Evolutionary conservation across 2,797 vertebrate species (phyloP), one percentile per base, ranked within the genome.

Genomic region (Rhyacichthys aspro): DNA sequence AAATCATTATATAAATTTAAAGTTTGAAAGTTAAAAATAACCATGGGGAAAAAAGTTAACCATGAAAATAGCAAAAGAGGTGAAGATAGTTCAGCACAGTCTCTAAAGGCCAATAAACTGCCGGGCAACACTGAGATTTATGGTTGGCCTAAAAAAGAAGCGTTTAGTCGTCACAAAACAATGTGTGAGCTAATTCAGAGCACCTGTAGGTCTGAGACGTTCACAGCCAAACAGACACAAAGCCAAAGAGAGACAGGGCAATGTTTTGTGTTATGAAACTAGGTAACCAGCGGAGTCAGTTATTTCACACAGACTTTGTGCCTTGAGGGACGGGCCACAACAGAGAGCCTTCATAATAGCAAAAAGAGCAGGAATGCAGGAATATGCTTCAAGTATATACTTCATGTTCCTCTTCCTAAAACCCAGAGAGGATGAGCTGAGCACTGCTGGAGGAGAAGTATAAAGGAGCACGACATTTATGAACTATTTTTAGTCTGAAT

Each of bases 81-180:
- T 43, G 18, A 54, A 71, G 70, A 82, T 52, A 69, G 62, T 73
- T 66, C 45, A 77, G 61, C 57, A 11, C 38, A 63, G 50, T 49
- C 68, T 55, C 52, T 0, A 38, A 64, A 9, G 69, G 60, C 67
- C 68, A 65, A 52, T 84, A 83, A 85, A 79, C 62, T 14, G 36
- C 73, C 1, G 57, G 63, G 63, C 49, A 49, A 43, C 70, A 17
- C 70, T 43, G 3, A 8, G 23, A 88, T 82, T 81, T 76, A 90
- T 44, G 57, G 52, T 37, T 9, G 47, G 16, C 41, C 53, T 43
- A 17, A 70, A n/a, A 70, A 63, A 9, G 11, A 65, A 56, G 32
- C 48, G 43, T 53, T 63, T 50, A 79, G 63, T 67, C 33, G 23
- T 60, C 12, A 14, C 55, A 28, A 19, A n/a, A 53, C 55, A 67